Conservation (phyloP, 2,888 invertebrate species). For the Idaea biselata region DNA sequence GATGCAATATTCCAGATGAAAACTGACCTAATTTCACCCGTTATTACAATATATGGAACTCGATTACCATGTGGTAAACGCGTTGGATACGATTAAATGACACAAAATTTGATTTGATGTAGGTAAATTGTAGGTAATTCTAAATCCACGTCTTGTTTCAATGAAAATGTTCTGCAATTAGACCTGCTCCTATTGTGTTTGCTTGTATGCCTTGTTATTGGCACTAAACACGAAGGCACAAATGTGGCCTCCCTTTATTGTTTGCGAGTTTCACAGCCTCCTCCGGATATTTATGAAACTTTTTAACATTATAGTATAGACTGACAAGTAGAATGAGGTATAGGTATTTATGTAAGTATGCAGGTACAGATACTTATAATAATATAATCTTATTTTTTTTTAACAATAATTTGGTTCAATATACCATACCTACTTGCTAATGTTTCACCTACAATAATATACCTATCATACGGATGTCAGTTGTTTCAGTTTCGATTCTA, state of each 20-base stretch:
- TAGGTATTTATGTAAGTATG: no score
- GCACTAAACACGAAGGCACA: background rate
- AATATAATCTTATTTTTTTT: no score
- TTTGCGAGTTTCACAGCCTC: background rate
- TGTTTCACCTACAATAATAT: no score
- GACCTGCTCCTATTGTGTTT: background rate
- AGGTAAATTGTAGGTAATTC: background rate
- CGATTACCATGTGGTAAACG: constrained; percentile 27
- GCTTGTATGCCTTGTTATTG: background rate
- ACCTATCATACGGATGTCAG: no score
- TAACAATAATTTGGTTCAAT: no score
- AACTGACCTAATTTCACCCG: constrained; percentile 46
- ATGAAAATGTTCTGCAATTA: background rate
- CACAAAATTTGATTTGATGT: background rate
- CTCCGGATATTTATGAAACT: background rate
- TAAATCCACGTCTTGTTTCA: background rate
- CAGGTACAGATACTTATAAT: no score
- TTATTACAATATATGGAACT: constrained; percentile 29
- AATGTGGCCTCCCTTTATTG: background rate
- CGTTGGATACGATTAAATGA: constrained; percentile 12
- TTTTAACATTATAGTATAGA: background rate
- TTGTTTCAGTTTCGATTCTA: no score
- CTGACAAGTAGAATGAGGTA: no score
- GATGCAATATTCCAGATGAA: constrained; percentile 47
- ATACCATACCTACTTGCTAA: no score